Evolutionary conservation across 2,888 invertebrate species (phyloP).

Genomic region (Lamellibrachia satsuma): DNA sequence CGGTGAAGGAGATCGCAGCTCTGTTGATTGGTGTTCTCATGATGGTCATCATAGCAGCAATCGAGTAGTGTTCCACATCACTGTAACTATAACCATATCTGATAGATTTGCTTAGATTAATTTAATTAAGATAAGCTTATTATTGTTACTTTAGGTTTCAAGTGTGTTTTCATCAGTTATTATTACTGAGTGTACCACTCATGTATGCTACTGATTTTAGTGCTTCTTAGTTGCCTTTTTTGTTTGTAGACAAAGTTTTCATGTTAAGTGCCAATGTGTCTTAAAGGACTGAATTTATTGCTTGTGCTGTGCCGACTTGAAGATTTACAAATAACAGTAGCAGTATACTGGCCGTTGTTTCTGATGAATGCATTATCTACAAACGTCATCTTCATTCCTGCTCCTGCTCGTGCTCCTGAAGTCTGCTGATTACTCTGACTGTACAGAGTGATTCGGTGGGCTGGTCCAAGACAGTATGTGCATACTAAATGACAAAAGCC

Average conservation of each 20-base stretch:
- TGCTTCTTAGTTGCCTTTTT: neutral
- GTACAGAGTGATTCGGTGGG: neutral
- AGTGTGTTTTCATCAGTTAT: neutral
- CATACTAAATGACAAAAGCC: neutral
- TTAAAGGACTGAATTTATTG: neutral
- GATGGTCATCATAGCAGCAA: constrained; percentile 93
- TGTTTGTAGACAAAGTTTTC: neutral
- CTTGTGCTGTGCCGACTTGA: neutral
- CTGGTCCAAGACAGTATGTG: neutral
- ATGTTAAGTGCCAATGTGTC: neutral
- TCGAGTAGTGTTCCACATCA: constrained; percentile 68
- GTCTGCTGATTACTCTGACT: neutral
- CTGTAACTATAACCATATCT: neutral
- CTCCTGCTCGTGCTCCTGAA: neutral
- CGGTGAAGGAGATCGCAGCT: constrained; percentile 88
- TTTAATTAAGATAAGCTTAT: neutral
- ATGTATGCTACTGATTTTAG: neutral
- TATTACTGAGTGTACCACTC: neutral
- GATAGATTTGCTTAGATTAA: neutral
- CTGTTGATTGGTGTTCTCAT: constrained; percentile 89
- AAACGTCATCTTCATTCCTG: neutral
- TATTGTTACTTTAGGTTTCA: neutral
- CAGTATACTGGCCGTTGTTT: neutral
- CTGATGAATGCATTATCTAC: neutral
- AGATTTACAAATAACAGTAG: neutral